phyloP scores from a whole-genome alignment of 2,113 vertebrate species.

The Sylvilagus bachmani region DNA sequence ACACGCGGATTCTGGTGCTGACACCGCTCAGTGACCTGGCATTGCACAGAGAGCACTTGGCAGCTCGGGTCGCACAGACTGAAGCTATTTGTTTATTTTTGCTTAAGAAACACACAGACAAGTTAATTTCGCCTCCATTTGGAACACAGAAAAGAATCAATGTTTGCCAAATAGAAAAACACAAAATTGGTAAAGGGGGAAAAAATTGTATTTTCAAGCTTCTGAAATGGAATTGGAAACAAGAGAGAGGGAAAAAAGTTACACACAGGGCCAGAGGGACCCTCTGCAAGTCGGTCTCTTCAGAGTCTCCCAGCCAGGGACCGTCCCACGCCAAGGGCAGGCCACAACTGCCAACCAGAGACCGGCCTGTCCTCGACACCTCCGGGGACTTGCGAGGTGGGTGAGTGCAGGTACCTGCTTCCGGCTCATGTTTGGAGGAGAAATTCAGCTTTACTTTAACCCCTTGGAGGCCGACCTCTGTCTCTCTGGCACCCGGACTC shows the following conservation, averaged over 20 bases:
- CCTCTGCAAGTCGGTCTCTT: neutral
- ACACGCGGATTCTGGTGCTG: neutral
- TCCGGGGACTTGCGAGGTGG: conserved; percentile 3
- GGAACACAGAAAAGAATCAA: conserved; percentile 73
- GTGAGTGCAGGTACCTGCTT: conserved; percentile 38
- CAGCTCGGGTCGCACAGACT: conserved; percentile 53
- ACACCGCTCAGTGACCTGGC: conserved; percentile 8
- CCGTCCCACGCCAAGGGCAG: neutral
- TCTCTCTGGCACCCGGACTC: neutral
- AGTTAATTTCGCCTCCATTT: conserved; percentile 77
- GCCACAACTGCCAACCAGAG: neutral
- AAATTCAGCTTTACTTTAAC: neutral
- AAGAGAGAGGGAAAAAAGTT: rapidly evolving
- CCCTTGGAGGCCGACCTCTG: neutral
- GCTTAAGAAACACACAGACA: conserved; percentile 72
- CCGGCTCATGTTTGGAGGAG: conserved; percentile 26
- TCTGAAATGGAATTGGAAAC: conserved; percentile 71
- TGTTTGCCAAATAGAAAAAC: conserved; percentile 77
- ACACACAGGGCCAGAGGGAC: neutral
- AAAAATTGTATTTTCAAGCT: conserved; percentile 66
- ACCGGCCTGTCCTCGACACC: neutral
- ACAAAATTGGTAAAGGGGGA: conserved; percentile 51
- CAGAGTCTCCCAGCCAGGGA: neutral
- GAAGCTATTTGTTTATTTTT: conserved; percentile 74
- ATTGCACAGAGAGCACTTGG: conserved; percentile 51